Conservation (phyloP, 2,888 invertebrate genomes). For the Hyposoter dolosus region DNA sequence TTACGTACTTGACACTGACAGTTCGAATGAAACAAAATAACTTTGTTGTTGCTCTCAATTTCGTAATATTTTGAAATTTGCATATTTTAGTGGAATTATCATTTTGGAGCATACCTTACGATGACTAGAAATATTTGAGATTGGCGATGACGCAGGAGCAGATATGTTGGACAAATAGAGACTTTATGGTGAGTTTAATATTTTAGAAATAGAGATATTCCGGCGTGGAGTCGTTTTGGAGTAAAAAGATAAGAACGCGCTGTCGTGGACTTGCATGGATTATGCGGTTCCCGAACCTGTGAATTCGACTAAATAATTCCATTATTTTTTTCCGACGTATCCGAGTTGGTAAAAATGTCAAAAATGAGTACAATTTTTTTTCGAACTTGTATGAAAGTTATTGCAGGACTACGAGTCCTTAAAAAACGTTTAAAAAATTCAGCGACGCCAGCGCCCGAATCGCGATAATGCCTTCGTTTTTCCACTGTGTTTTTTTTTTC, state of each 20-base stretch:
- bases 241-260: not conserved
- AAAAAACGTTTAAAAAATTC: not conserved
- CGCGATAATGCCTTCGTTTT: not conserved
- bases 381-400: not conserved
- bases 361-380: not conserved
- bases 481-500: not conserved
- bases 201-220: not conserved
- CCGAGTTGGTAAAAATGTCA: not conserved
- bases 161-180: not conserved
- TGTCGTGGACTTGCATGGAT: not conserved
- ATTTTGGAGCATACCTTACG: not conserved
- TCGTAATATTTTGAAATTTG: not conserved
- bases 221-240: not conserved
- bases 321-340: not conserved
- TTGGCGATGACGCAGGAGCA: not conserved
- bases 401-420: not conserved
- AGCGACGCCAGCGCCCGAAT: slow-evolving; percentile 10
- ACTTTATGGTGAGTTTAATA: not conserved
- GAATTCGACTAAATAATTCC: not conserved
- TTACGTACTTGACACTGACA: too few species aligned
- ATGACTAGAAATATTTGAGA: not conserved
- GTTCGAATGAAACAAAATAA: too few species aligned
- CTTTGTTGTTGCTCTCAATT: not conserved
- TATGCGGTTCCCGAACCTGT: not conserved
- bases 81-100: not conserved